Percentiles rank a stretch among this genome's conserved stretches.
Evolutionary conservation across 2,888 invertebrate species (phyloP).

Genomic region (Ashinkailepas kermadecensis): DNA sequence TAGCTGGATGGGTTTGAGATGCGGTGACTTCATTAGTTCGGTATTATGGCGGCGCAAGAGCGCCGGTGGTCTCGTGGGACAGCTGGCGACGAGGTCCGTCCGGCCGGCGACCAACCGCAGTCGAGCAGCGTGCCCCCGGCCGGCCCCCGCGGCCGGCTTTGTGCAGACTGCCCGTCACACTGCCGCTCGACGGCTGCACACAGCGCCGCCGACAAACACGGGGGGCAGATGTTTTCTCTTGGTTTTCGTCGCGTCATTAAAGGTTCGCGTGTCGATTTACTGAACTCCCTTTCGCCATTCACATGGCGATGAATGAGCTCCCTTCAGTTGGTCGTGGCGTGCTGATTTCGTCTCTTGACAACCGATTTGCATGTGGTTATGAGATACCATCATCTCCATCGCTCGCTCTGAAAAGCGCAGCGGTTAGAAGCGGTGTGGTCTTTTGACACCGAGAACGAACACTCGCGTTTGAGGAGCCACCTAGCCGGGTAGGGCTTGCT

Average conservation of each 20-base stretch:
- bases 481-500: too few relatives aligned
- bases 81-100: background rate
- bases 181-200: background rate
- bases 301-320: too few relatives aligned
- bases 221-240: background rate
- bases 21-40: conserved; percentile 8
- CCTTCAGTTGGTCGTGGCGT: too few relatives aligned
- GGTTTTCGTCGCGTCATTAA: background rate
- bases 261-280: background rate
- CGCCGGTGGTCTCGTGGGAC: background rate
- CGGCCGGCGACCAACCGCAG: background rate
- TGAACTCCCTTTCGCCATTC: too few relatives aligned
- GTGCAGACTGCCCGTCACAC: background rate
- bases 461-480: too few relatives aligned
- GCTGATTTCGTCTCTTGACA: too few relatives aligned
- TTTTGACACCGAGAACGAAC: too few relatives aligned
- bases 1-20: background rate
- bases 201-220: background rate
- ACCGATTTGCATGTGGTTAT: too few relatives aligned
- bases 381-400: too few relatives aligned
- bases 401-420: too few relatives aligned
- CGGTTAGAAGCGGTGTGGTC: too few relatives aligned
- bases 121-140: background rate
- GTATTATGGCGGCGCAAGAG: conserved; percentile 2
- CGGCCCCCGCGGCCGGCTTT: background rate